Conservation (phyloP, 30 jellyfish, hydroid and myxozoan genomes). For the Mastigias papua region DNA sequence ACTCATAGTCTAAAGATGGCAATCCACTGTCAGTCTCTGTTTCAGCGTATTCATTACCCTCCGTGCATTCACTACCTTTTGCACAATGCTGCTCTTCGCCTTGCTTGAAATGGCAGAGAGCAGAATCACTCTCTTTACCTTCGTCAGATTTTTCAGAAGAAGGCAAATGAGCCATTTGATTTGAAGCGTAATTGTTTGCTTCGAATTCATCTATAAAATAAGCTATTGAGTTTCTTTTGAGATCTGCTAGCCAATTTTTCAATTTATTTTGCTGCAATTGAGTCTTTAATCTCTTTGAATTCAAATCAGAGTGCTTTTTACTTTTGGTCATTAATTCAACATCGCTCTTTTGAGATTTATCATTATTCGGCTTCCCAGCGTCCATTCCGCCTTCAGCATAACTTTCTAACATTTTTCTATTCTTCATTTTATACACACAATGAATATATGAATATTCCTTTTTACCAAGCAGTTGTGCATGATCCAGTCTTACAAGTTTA, state of each 20-base stretch:
- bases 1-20: slow-evolving; percentile 65
- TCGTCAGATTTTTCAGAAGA: background rate
- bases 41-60: slow-evolving; percentile 37
- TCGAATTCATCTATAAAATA: slow-evolving; percentile 41
- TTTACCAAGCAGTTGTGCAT: background rate
- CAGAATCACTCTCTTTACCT: background rate
- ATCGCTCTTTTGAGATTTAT: background rate
- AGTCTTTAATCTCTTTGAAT: background rate
- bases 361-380: background rate
- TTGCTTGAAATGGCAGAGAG: background rate
- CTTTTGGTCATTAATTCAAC: background rate
- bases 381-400: background rate
- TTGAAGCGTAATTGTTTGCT: background rate
- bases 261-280: background rate
- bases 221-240: slow-evolving; percentile 20
- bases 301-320: background rate
- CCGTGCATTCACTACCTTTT: background rate
- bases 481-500: background rate
- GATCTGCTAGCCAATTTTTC: slow-evolving; percentile 19
- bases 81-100: background rate
- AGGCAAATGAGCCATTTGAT: background rate
- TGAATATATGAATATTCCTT: background rate
- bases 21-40: slow-evolving; percentile 73
- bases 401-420: background rate
- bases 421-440: background rate